Percentiles rank a stretch among this genome's conserved stretches.
Conservation (phyloP, 2,888 invertebrate genomes). For the Meteorus cinctellus region DNA sequence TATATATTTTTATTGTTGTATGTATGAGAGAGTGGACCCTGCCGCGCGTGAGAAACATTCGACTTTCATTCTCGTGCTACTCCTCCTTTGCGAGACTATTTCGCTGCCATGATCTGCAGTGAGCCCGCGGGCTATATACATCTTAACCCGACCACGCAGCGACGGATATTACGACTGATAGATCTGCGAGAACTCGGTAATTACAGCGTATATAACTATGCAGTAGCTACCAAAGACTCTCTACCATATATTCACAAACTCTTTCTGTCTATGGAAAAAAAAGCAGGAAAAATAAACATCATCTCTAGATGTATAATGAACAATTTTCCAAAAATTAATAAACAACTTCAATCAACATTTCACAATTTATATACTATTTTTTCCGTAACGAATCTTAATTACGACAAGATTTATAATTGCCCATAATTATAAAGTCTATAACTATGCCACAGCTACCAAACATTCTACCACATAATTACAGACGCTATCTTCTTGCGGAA, state of each 20-base stretch:
- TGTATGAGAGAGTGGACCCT: constrained; percentile 17
- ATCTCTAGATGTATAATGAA: neutral
- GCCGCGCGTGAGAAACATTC: constrained; percentile 21
- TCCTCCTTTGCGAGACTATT: constrained; percentile 16
- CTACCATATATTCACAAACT: neutral
- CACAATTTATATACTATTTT: too few species aligned
- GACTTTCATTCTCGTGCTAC: constrained; percentile 21
- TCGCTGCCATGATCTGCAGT: neutral
- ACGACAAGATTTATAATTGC: too few species aligned
- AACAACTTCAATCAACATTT: neutral
- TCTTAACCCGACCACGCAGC: constrained; percentile 20
- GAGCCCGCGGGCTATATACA: constrained; percentile 1
- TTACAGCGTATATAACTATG: constrained; percentile 19
- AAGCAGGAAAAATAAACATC: neutral
- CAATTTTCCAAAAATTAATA: neutral
- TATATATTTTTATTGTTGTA: constrained; percentile 28
- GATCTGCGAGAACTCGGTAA: constrained; percentile 23
- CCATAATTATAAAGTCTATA: too few species aligned
- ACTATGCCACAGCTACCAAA: too few species aligned
- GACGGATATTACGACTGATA: constrained; percentile 19
- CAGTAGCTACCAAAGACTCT: constrained; percentile 18
- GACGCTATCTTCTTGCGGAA: too few species aligned
- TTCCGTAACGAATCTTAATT: too few species aligned
- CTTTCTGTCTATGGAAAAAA: neutral
- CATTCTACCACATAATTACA: too few species aligned